Conservation (phyloP, 1,140 invertebrate genomes). For the Nasonia longicornis region DNA sequence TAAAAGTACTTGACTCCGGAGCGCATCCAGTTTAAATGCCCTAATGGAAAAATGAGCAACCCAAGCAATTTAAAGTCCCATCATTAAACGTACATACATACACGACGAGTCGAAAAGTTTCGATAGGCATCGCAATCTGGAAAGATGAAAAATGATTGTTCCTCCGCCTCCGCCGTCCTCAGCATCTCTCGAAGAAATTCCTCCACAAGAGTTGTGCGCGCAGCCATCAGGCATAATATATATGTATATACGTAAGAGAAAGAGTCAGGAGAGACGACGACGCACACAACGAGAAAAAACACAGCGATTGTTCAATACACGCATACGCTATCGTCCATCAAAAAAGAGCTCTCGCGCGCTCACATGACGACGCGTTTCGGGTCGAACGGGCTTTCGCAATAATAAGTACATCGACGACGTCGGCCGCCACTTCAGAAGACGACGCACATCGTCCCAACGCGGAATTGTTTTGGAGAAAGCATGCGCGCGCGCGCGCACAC, state of each 20-base stretch:
- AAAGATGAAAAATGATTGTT: neutral
- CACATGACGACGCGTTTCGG: neutral
- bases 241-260: neutral
- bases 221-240: neutral
- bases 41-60: neutral
- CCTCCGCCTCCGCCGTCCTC: neutral
- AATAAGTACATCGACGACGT: neutral
- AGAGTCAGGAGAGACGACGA: neutral
- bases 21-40: neutral
- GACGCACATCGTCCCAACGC: neutral
- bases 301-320: neutral
- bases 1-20: neutral
- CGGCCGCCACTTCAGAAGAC: neutral
- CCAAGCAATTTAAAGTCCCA: neutral
- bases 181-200: neutral
- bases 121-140: neutral
- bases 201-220: neutral
- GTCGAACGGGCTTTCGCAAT: neutral
- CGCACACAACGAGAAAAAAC: neutral
- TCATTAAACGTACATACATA: neutral
- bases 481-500: constrained; percentile 29
- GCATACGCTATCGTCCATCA: neutral
- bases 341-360: neutral
- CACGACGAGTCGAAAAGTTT: neutral
- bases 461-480: constrained; percentile 36